Conservation (phyloP, 2,888 invertebrate species). For the Xestobium rufovillosum region DNA sequence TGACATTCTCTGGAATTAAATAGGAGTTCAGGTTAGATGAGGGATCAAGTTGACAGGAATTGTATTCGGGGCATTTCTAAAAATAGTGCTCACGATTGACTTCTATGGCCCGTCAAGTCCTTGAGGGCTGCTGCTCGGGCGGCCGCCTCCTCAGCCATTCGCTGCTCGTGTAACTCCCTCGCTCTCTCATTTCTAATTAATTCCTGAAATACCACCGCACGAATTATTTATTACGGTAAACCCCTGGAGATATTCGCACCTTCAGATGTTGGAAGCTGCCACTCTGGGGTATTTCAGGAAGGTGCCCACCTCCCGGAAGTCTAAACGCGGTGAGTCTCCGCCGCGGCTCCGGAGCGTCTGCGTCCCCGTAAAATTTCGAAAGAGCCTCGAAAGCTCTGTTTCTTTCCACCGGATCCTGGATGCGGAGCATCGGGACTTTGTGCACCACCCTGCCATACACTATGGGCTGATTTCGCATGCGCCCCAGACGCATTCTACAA, state of each 20-base stretch:
- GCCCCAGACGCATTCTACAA: conserved; percentile 41
- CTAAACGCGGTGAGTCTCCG: conserved; percentile 38
- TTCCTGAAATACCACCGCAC: conserved; percentile 51
- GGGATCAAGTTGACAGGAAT: too few relatives aligned
- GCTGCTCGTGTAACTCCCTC: conserved; percentile 66
- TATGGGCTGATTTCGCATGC: conserved; percentile 51
- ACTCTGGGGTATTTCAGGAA: conserved; percentile 46
- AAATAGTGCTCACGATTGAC: conserved; percentile 30
- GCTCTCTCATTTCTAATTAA: conserved; percentile 69
- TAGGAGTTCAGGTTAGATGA: too few relatives aligned
- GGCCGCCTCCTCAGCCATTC: conserved; percentile 64
- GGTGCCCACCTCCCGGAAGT: conserved; percentile 38
- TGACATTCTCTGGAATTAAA: too few relatives aligned
- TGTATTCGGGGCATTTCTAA: too few relatives aligned
- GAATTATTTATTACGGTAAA: too few relatives aligned
- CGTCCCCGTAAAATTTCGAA: conserved; percentile 45
- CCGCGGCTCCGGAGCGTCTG: conserved; percentile 36
- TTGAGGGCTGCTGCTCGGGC: conserved; percentile 55
- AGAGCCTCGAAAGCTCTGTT: conserved; percentile 48
- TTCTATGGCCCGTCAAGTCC: conserved; percentile 46
- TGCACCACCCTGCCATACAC: conserved; percentile 68
- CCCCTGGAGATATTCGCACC: conserved; percentile 25
- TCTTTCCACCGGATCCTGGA: conserved; percentile 41
- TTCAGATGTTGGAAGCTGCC: conserved; percentile 67
- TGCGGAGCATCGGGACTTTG: conserved; percentile 54